Percentiles rank a stretch among this genome's conserved stretches.
Conservation (phyloP, 2,113 vertebrate species). For the Urocolius indicus region DNA sequence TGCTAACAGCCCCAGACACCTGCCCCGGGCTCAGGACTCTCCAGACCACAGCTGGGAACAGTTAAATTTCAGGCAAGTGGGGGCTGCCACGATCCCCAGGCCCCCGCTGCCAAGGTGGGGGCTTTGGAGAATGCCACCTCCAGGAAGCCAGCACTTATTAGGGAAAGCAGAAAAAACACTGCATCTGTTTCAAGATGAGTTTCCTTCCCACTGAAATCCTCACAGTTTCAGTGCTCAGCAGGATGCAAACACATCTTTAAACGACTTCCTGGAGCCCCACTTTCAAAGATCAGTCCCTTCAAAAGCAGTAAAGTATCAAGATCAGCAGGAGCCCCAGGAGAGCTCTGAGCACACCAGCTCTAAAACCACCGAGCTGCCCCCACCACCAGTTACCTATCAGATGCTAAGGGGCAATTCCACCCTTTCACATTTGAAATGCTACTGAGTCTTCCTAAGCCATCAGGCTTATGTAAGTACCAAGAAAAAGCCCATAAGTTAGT, state of each 20-base stretch:
- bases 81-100: neutral
- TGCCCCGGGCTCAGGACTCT: neutral
- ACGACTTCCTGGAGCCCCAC: constrained; percentile 13
- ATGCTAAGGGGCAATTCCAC: neutral
- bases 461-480: neutral
- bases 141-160: neutral
- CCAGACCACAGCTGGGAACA: neutral
- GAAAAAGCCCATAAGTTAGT: neutral
- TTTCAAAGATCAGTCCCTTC: constrained; percentile 33
- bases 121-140: neutral
- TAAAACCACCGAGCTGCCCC: neutral
- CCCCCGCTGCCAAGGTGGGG: neutral
- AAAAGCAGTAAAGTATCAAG: neutral
- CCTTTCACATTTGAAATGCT: neutral
- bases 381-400: neutral
- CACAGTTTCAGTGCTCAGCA: neutral
- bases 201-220: constrained; percentile 34
- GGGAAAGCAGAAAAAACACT: neutral
- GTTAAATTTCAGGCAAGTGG: neutral
- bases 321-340: constrained; percentile 6
- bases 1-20: neutral
- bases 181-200: neutral
- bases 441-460: neutral
- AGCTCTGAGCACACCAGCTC: neutral
- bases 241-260: constrained; percentile 43